Conservation (phyloP, 2,797 vertebrate genomes). For the Darevskia mixta region DNA sequence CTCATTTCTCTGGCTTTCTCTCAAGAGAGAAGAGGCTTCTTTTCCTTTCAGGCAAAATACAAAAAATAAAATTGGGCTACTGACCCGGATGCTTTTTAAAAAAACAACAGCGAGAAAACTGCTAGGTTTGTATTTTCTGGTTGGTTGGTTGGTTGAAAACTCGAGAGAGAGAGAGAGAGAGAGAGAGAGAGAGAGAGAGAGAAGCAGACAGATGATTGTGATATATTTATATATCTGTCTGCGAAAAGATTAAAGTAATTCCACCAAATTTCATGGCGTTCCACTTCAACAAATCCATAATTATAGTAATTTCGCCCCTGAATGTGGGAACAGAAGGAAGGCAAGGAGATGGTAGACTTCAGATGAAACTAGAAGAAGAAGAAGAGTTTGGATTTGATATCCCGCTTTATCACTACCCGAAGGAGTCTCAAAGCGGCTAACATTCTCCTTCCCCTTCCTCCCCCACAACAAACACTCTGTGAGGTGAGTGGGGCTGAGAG, state of each 20-base stretch:
- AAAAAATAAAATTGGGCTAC: background rate
- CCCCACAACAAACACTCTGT: too few relatives aligned
- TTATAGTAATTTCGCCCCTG: background rate
- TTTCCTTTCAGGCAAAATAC: too few relatives aligned
- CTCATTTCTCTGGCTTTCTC: too few relatives aligned
- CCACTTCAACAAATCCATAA: background rate
- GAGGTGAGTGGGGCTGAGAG: too few relatives aligned
- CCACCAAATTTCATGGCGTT: background rate
- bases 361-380: background rate
- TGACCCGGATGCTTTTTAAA: background rate
- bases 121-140: background rate
- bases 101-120: background rate
- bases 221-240: background rate
- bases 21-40: too few relatives aligned
- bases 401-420: too few relatives aligned
- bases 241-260: background rate
- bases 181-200: background rate
- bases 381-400: too few relatives aligned
- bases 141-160: background rate
- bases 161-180: background rate
- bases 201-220: background rate
- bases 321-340: background rate
- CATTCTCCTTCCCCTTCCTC: too few relatives aligned
- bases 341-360: conserved; percentile 11
- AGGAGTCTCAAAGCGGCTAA: too few relatives aligned